Evolutionary conservation across 2,888 invertebrate species (phyloP), one percentile per base, ranked within the genome.

Genomic region (Drosophila dives): DNA sequence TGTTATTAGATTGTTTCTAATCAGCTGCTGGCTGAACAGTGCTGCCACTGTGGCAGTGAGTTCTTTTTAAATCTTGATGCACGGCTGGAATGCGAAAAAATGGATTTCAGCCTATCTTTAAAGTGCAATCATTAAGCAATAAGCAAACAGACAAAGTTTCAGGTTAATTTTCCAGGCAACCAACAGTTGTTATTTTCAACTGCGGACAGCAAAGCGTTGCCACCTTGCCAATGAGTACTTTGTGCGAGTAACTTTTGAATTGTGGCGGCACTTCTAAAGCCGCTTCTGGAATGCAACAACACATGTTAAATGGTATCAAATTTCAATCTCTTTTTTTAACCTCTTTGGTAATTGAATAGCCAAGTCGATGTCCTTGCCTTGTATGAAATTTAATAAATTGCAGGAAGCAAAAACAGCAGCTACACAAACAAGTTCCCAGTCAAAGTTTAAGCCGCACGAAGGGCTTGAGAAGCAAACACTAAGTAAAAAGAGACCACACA

Each of bases 381-480:
- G 64, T 59, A 54, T 78, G 90, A 89, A 89, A 85, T 61, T 84
- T 75, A 77, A 85, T 73, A 82, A 89, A 81, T 71, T 61, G 66
- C 85, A 85, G 85, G 85, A 85, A 85, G 66, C 74, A 75, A 26
- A 8, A 45, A 74, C 85, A 76, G 68, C 60, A 53, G 67, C 23
- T 55, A 34, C 48, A 42, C 33, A 61, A 67, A 69, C 79, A 67
- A 72, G 77, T 72, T 74, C 2, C 65, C 72, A 68, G 67, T 20
- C 60, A 86, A 69, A 84, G 84, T 83, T 84, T 79, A 86, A 71
- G 70, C 70, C 80, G 72, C 74, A 76, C 73, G 71, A 69, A 76
- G 56, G 75, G 73, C 81, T 81, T 81, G 62, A 83, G 12, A 56
- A 29, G 38, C 29, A 42, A 29, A 26, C 17, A 17, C 17, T 36